These are phyloP conservation scores for Salvelinus namaycush DNA, from an alignment of 2,113 vertebrate genomes.

Conservation along the genomic window DNA sequence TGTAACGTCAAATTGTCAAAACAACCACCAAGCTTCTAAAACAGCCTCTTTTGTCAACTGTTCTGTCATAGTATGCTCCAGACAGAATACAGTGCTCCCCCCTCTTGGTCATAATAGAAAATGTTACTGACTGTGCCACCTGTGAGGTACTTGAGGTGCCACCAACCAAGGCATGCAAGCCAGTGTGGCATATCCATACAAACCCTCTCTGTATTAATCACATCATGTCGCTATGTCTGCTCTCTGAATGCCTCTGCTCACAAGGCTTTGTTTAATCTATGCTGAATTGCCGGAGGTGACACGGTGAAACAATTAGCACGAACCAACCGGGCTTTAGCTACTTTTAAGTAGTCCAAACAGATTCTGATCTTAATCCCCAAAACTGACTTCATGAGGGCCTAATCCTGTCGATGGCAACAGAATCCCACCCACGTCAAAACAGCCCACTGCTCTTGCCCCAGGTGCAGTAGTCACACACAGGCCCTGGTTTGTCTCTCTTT, in stretches of 20 bases:
- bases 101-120: constrained; percentile 46
- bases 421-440: constrained; percentile 72
- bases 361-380: constrained; percentile 71
- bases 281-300: constrained; percentile 57
- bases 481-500: constrained; percentile 59
- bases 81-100: neutral
- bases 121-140: constrained; percentile 27
- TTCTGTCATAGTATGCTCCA: constrained; percentile 27
- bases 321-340: constrained; percentile 66
- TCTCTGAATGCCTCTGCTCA: constrained; percentile 58
- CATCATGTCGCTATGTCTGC: constrained; percentile 38
- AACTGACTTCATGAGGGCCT: constrained; percentile 60
- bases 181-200: constrained; percentile 39
- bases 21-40: constrained; percentile 15
- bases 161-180: constrained; percentile 43
- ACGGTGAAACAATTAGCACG: constrained; percentile 63
- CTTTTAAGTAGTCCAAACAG: constrained; percentile 66
- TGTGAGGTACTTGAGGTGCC: constrained; percentile 46
- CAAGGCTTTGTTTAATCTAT: constrained; percentile 62
- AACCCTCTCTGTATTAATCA: constrained; percentile 44
- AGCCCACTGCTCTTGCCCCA: constrained; percentile 57
- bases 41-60: constrained; percentile 39
- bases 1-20: neutral
- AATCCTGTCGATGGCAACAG: constrained; percentile 78
- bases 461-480: constrained; percentile 68